A percentile compares a stretch with the other conserved stretches of the same genome.
Conservation (phyloP, 2,113 vertebrate genomes). For the Sialia sialis region DNA sequence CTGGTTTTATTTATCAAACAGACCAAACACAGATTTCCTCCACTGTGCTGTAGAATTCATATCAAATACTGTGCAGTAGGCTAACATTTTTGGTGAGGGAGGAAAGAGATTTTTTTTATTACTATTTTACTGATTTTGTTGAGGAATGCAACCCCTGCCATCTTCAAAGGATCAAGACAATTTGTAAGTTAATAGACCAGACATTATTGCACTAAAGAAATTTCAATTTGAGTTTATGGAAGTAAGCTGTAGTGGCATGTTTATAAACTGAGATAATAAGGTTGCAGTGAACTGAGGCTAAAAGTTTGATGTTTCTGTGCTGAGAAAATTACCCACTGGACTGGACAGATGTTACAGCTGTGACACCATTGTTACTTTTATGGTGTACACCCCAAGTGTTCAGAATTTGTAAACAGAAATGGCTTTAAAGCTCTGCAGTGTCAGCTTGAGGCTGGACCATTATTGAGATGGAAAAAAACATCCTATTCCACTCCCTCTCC, state of each 20-base stretch:
- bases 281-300: constrained; percentile 9
- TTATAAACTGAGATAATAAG: constrained; percentile 52
- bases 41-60: not conserved
- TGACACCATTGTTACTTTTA: not conserved
- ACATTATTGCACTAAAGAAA: constrained; percentile 34
- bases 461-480: not conserved
- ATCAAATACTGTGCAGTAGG: not conserved
- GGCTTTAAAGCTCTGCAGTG: not conserved
- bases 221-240: constrained; percentile 43
- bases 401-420: not conserved
- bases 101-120: not conserved
- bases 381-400: not conserved
- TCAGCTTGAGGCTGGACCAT: not conserved
- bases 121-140: not conserved
- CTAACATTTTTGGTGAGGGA: not conserved
- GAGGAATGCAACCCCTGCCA: not conserved
- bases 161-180: constrained; percentile 37
- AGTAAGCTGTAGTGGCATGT: constrained; percentile 29
- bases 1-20: not conserved
- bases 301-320: not conserved
- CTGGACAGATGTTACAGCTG: not conserved
- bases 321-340: constrained; percentile 23
- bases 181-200: constrained; percentile 56
- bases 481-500: not conserved
- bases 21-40: not conserved